Conservation (phyloP, 2,888 invertebrate species). For the Ernsta delagoae region DNA sequence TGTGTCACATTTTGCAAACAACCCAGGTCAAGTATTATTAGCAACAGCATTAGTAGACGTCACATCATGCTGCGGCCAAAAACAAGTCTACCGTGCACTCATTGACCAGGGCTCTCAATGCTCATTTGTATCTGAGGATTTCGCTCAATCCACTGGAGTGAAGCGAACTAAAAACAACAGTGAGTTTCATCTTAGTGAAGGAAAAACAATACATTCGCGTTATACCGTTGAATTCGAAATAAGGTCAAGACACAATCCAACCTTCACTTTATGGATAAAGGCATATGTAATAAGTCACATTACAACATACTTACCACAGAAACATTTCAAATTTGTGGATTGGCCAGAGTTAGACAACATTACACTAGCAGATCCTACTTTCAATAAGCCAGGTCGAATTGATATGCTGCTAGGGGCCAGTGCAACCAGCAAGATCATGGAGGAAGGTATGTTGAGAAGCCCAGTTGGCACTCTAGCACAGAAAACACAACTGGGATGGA, state of each 20-base stretch:
- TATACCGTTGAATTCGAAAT: not conserved
- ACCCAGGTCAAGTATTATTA: conserved; percentile 37
- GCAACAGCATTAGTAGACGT: conserved; percentile 29
- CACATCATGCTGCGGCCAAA: conserved; percentile 16
- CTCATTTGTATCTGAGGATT: conserved; percentile 44
- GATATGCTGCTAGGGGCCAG: conserved; percentile 7
- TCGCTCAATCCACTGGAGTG: conserved; percentile 38
- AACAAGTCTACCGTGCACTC: conserved; percentile 38
- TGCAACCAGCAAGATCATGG: conserved; percentile 2
- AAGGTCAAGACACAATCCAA: conserved; percentile 5
- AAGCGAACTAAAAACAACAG: conserved; percentile 32
- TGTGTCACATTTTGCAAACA: conserved; percentile 41
- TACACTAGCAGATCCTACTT: conserved; percentile 13
- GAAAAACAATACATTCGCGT: not conserved
- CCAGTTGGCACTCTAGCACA: conserved; percentile 2
- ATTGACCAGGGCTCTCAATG: conserved; percentile 46
- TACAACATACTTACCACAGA: conserved; percentile 13
- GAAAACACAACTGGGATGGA: conserved; percentile 6
- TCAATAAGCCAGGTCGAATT: conserved; percentile 10
- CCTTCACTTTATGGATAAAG: conserved; percentile 16
- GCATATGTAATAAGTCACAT: conserved; percentile 16
- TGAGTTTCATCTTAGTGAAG: conserved; percentile 4
- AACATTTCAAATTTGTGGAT: not conserved
- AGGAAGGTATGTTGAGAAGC: not conserved
- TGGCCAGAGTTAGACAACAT: conserved; percentile 6